Conservation (phyloP, 2,797 vertebrate species). For the Gymnothorax reevesii region DNA sequence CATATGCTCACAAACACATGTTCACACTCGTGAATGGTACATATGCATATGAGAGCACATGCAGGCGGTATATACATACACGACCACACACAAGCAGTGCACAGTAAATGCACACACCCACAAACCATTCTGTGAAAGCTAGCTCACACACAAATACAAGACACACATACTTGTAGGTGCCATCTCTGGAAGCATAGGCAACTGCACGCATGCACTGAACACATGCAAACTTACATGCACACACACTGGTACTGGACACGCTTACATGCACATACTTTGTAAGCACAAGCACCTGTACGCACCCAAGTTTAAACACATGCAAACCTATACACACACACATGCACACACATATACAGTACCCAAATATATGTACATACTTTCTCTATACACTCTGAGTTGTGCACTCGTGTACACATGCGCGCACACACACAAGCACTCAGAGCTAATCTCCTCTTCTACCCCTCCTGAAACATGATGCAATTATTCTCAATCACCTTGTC, state of each 20-base stretch:
- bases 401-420: not conserved
- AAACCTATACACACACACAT: constrained; percentile 25
- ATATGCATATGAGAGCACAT: no score
- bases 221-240: no score
- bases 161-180: no score
- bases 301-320: not conserved
- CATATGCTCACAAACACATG: not conserved
- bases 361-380: constrained; percentile 51
- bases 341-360: constrained; percentile 28
- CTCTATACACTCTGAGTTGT: constrained; percentile 49
- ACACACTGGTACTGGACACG: no score
- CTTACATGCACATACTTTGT: not conserved
- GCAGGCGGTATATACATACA: no score
- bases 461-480: constrained; percentile 35
- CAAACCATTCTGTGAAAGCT: no score
- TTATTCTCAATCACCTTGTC: constrained; percentile 43
- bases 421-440: not conserved
- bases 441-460: constrained; percentile 42
- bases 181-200: no score
- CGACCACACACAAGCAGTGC: no score
- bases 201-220: no score
- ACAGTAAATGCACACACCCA: no score
- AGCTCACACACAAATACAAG: no score
- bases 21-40: not conserved
- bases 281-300: not conserved